phyloP scores from a whole-genome alignment of 1,140 invertebrate species.

The Lineus longissimus region DNA sequence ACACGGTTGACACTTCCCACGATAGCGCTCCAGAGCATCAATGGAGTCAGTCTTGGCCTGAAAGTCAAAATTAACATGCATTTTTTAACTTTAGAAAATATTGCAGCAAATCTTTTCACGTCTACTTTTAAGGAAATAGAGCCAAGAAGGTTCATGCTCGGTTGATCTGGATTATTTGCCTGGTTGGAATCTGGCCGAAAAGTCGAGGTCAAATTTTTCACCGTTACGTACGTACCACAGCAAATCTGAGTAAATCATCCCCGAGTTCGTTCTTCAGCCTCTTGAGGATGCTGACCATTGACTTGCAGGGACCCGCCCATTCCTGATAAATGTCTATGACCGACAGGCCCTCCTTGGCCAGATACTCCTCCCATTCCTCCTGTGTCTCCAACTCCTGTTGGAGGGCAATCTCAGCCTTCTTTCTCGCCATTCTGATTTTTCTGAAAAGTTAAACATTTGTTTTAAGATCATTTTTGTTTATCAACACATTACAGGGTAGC shows the following conservation, averaged over 20 bases:
- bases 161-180: too few relatives aligned
- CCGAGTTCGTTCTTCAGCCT: constrained; percentile 85
- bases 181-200: too few relatives aligned
- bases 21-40: constrained; percentile 70
- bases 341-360: constrained; percentile 73
- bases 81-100: too few relatives aligned
- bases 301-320: constrained; percentile 85
- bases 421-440: constrained; percentile 42
- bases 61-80: constrained; percentile 23
- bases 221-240: constrained; percentile 62
- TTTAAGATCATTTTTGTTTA: constrained; percentile 8
- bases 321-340: constrained; percentile 88
- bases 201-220: too few relatives aligned
- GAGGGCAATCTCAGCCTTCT: constrained; percentile 49
- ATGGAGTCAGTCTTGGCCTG: constrained; percentile 83
- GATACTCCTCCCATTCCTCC: constrained; percentile 80
- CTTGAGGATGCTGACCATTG: constrained; percentile 80
- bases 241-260: constrained; percentile 75
- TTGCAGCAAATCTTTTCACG: too few relatives aligned
- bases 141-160: too few relatives aligned
- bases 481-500: not conserved
- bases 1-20: constrained; percentile 82
- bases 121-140: too few relatives aligned
- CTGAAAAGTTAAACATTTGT: constrained; percentile 11
- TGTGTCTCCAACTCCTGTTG: constrained; percentile 61